phyloP scores from a whole-genome alignment of 2,113 vertebrate species.

The Ariopsis seemanni region DNA sequence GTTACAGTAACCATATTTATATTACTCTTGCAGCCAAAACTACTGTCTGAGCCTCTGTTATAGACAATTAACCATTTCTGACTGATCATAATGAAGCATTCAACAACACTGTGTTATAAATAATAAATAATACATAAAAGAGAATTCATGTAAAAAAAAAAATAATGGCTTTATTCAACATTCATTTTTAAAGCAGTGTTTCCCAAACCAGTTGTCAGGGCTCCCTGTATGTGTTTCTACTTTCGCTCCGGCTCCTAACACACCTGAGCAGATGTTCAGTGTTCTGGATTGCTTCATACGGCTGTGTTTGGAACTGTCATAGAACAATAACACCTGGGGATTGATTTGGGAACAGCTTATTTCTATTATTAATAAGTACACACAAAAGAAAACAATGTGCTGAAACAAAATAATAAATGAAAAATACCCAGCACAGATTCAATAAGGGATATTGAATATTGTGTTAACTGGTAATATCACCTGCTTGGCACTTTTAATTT shows the following conservation, averaged over 20 bases:
- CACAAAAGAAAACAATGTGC: neutral
- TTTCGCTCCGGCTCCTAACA: neutral
- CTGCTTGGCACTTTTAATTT: no score
- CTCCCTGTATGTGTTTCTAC: neutral
- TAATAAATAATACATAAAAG: neutral
- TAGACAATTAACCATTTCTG: conserved; percentile 2
- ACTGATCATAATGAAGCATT: neutral
- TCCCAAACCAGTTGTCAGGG: neutral
- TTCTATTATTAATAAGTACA: conserved; percentile 23
- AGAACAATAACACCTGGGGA: neutral
- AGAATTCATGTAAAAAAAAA: neutral
- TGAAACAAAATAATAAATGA: neutral
- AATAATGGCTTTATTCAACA: neutral
- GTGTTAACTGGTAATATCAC: neutral
- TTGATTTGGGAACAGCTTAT: neutral
- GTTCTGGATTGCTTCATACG: conserved; percentile 5
- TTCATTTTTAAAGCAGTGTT: neutral
- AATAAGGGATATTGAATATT: no score
- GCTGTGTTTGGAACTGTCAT: neutral
- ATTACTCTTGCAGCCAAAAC: neutral
- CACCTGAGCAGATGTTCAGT: conserved; percentile 13
- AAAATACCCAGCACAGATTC: neutral
- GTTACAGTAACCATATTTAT: neutral
- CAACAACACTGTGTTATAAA: neutral
- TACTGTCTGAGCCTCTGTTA: neutral